A percentile compares a stretch with the other conserved stretches of the same genome.
Conservation (phyloP, 1,140 invertebrate genomes). For the Chelonus insularis region DNA sequence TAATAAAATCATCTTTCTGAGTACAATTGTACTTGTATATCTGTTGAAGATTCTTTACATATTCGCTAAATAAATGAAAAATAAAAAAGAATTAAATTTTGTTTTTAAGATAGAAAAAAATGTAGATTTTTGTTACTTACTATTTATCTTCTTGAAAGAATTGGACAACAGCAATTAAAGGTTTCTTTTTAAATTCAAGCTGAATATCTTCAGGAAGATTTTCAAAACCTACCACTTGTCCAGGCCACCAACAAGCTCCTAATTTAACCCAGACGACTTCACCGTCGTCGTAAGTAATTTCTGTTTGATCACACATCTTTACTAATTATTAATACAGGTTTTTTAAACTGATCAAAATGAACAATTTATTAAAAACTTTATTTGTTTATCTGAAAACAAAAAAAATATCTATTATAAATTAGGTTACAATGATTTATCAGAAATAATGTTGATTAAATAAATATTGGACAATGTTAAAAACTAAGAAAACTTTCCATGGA, state of each 20-base stretch:
- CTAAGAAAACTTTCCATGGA: too few relatives aligned
- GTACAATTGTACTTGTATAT: slow-evolving; percentile 78
- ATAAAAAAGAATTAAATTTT: slow-evolving; percentile 30
- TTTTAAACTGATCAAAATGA: neutral
- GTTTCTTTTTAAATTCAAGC: slow-evolving; percentile 65
- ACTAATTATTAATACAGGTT: slow-evolving; percentile 27
- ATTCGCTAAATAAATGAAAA: slow-evolving; percentile 69
- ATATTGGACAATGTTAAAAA: too few relatives aligned
- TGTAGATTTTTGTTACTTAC: slow-evolving; percentile 62
- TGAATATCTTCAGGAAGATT: slow-evolving; percentile 67
- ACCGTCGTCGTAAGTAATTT: slow-evolving; percentile 68
- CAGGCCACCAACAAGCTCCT: slow-evolving; percentile 77
- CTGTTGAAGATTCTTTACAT: slow-evolving; percentile 70
- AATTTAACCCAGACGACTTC: slow-evolving; percentile 84
- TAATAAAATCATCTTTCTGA: slow-evolving; percentile 78
- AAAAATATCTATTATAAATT: too few relatives aligned
- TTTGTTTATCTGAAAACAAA: neutral
- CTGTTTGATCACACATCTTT: slow-evolving; percentile 67
- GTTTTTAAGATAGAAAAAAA: slow-evolving; percentile 23
- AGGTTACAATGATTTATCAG: too few relatives aligned
- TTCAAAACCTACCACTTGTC: slow-evolving; percentile 68
- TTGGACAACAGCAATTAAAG: slow-evolving; percentile 75
- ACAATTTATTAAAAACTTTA: neutral
- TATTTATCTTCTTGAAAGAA: slow-evolving; percentile 81
- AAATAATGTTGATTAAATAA: too few relatives aligned